Percentiles rank a stretch among this genome's conserved stretches.
phyloP scores from a whole-genome alignment of 2,797 vertebrate species.

The Champsocephalus gunnari region DNA sequence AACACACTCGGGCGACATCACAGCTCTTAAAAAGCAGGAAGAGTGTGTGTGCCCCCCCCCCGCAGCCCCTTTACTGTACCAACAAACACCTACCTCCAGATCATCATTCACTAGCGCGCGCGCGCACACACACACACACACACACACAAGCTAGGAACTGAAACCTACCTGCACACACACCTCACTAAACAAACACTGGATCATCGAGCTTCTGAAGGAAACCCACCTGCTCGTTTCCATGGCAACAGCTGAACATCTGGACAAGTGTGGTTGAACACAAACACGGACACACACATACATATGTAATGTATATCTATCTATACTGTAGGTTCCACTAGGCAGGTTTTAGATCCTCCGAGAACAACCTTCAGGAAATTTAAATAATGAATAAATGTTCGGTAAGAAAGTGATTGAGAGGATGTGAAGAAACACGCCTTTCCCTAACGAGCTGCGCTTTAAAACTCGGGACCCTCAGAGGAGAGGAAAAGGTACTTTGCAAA shows the following conservation, averaged over 20 bases:
- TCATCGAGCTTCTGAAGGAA: slow-evolving; percentile 51
- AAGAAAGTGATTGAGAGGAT: background rate
- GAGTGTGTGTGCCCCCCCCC: slow-evolving; percentile 27
- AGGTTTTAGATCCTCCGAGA: slow-evolving; percentile 35
- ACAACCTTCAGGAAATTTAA: slow-evolving; percentile 42
- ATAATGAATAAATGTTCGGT: background rate
- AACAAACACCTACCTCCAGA: slow-evolving; percentile 77
- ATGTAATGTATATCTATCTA: slow-evolving; percentile 2
- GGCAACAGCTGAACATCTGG: slow-evolving; percentile 69
- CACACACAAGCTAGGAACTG: slow-evolving; percentile 29
- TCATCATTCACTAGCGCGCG: background rate
- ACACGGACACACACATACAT: background rate
- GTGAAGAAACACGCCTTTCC: slow-evolving; percentile 2
- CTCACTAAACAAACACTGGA: slow-evolving; percentile 46
- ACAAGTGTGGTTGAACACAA: slow-evolving; percentile 33
- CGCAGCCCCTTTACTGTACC: slow-evolving; percentile 55
- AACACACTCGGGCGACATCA: slow-evolving; percentile 38
- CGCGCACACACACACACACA: background rate
- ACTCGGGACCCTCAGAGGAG: slow-evolving; percentile 13
- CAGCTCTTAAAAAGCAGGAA: slow-evolving; percentile 18
- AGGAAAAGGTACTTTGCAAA: slow-evolving; percentile 15
- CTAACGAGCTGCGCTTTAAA: slow-evolving; percentile 34
- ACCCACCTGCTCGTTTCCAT: slow-evolving; percentile 70
- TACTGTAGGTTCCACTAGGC: slow-evolving; percentile 37
- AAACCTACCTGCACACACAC: slow-evolving; percentile 31